Conservation (phyloP, 2,113 vertebrate species). For the Phrynosoma platyrhinos region DNA sequence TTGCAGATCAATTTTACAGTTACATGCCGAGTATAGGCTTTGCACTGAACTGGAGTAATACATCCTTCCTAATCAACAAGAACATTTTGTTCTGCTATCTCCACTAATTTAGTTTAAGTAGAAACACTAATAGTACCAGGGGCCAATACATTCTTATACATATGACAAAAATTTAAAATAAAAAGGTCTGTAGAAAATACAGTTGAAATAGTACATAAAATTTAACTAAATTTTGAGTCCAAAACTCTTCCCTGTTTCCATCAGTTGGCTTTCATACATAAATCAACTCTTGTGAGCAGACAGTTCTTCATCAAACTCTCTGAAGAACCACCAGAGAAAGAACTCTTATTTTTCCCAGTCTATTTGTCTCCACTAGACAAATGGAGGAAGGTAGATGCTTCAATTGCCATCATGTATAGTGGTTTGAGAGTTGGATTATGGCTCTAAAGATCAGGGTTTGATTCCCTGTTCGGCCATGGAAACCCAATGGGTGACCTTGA, state of each 20-base stretch:
- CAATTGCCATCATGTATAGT: too few relatives aligned
- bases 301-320: background rate
- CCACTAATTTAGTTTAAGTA: background rate
- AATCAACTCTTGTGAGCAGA: too few relatives aligned
- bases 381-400: background rate
- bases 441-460: too few relatives aligned
- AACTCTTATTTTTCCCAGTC: too few relatives aligned
- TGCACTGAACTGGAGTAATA: background rate
- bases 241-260: background rate
- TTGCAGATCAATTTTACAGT: background rate
- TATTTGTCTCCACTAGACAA: background rate
- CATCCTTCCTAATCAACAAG: too few relatives aligned
- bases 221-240: background rate
- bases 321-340: too few relatives aligned
- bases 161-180: background rate
- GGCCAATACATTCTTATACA: background rate
- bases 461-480: too few relatives aligned
- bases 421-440: too few relatives aligned
- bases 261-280: too few relatives aligned
- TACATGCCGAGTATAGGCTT: too few relatives aligned
- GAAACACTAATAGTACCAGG: background rate
- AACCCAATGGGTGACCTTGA: too few relatives aligned
- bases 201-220: background rate
- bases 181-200: too few relatives aligned
- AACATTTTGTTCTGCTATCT: background rate